Evolutionary conservation across 2,888 invertebrate species (phyloP), one percentile per base, ranked within the genome.

Genomic region (Trissolcus brochymenae): DNA sequence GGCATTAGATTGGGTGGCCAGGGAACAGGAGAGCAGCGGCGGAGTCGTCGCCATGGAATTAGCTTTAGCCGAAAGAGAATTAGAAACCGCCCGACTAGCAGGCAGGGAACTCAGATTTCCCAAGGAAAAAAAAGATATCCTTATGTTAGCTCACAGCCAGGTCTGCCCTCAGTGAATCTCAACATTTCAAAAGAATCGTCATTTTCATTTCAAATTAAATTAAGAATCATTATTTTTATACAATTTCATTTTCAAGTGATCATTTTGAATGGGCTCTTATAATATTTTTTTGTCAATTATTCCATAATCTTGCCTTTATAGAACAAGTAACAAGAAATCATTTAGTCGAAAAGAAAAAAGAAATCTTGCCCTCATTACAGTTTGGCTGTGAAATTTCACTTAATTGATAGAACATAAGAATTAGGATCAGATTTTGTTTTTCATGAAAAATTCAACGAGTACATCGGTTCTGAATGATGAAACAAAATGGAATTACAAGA

Each of bases 1-100:
- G 97, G 97, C 97, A 13, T 91, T 97, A 61, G 97, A 98, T 89
- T 98, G 98, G 97, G 96, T 97, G 71, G 95, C 96, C 9, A 91
- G 95, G 56, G 93, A 93, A 83, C 94, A 94, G 81, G 93, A 93
- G 84, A 93, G 93, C 83, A 35, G 35, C 11, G 92, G 92, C 4
- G 92, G 92, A 1, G 93, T 96, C 64, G 92, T 97, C 59, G 92
- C 94, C 0, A 92, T 94, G 79, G 97, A 98, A 89, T 90, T 98
- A 76, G 93, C 94, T 62, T 92, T 94, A 71, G 96, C 97, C 3
- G 96, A 97, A 89, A 92, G 95, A 78, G 97, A 98, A 90, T 91
- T 97, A 74, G 94, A 95, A 88, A 93, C 94, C 66, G 96, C 96
- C 13, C 91, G 97, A 78, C 92, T 96, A 77, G 96, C 96, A 62